These are phyloP conservation scores for Drosophila lacicola DNA, from an alignment of 2,888 invertebrate genomes.

Conservation along the genomic window DNA sequence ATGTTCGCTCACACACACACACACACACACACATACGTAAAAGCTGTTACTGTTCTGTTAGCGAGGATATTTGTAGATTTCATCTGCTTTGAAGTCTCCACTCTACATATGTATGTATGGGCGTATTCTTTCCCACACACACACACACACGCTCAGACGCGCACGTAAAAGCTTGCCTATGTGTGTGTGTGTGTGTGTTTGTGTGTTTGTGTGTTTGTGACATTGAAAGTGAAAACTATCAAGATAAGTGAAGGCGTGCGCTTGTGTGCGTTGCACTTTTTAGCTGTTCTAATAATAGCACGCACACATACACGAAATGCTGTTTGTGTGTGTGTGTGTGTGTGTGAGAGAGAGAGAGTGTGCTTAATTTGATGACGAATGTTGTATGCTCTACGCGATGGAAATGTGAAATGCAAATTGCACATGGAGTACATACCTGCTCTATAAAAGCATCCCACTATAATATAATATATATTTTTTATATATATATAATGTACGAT, in stretches of 20 bases:
- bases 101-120: no score
- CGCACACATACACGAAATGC: not conserved
- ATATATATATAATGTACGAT: no score
- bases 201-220: conserved; percentile 23
- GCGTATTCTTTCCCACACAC: not conserved
- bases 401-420: conserved; percentile 12
- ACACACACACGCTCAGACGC: not conserved
- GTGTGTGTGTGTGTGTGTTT: not conserved
- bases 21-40: not conserved
- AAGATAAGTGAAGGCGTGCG: conserved; percentile 62
- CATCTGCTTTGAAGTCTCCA: no score
- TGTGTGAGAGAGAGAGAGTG: not conserved
- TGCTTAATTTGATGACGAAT: conserved; percentile 3
- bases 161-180: not conserved
- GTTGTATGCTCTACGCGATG: conserved; percentile 3
- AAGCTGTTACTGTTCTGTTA: not conserved
- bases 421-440: conserved; percentile 24
- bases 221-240: conserved; percentile 80
- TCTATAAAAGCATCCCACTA: not conserved
- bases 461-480: no score
- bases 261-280: conserved; percentile 68
- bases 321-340: not conserved
- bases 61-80: no score
- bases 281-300: conserved; percentile 46
- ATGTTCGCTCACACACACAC: not conserved